A percentile compares a stretch with the other conserved stretches of the same genome.
phyloP scores from a whole-genome alignment of 2,797 vertebrate genomes.

The Arnoldichthys spilopterus region DNA sequence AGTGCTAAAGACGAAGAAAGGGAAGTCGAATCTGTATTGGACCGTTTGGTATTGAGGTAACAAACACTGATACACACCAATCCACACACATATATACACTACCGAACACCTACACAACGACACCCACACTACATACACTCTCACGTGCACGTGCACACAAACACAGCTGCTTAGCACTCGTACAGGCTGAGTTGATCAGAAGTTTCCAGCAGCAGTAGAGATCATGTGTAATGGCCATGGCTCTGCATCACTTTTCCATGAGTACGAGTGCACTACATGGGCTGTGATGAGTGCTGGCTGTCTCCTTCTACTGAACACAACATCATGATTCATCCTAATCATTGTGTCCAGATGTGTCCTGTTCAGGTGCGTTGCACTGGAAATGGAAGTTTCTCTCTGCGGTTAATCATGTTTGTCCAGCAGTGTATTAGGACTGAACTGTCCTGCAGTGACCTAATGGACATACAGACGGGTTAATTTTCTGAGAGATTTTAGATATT shows the following conservation, averaged over 20 bases:
- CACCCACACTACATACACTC: too few relatives aligned
- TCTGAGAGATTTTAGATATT: neutral
- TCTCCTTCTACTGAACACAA: neutral
- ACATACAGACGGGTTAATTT: neutral
- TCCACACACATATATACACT: neutral
- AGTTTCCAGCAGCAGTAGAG: conserved; percentile 34
- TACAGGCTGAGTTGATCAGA: conserved; percentile 35
- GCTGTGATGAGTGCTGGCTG: too few relatives aligned
- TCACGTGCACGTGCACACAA: neutral
- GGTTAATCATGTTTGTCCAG: neutral
- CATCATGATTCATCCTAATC: neutral
- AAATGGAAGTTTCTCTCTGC: neutral
- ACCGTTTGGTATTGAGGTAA: conserved; percentile 47
- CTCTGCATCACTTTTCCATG: conserved; percentile 9
- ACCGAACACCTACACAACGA: neutral
- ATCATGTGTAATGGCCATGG: conserved; percentile 24
- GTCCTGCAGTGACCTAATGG: neutral
- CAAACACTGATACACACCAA: conserved; percentile 8
- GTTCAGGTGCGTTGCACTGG: neutral
- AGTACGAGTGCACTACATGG: neutral
- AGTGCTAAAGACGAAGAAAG: neutral
- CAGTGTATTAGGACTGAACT: neutral
- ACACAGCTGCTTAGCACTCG: conserved; percentile 24
- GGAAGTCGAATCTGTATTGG: conserved; percentile 57
- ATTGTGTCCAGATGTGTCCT: neutral